These are phyloP conservation scores for Falco peregrinus DNA, from an alignment of 2,797 vertebrate species.

Conservation along the genomic window DNA sequence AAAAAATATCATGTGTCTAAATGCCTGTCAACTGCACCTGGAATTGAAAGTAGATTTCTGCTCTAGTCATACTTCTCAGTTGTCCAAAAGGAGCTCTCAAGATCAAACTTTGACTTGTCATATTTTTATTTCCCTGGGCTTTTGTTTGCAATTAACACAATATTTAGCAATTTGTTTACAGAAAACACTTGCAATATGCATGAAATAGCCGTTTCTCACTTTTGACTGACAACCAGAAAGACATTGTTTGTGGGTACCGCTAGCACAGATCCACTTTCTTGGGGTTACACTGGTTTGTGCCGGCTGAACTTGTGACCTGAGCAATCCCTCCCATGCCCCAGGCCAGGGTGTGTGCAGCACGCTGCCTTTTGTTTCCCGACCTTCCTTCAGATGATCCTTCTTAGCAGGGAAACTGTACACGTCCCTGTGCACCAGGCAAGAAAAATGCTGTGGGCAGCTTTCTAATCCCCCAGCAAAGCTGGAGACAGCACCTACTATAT, in stretches of 20 bases:
- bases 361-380: background rate
- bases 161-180: background rate
- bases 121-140: background rate
- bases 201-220: background rate
- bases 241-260: rapidly evolving
- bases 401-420: background rate
- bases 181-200: background rate
- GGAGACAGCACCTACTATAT: background rate
- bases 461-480: background rate
- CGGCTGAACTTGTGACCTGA: background rate
- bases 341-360: background rate
- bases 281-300: background rate
- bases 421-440: background rate
- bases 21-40: slow-evolving; percentile 1
- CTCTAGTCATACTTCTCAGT: background rate
- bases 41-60: slow-evolving; percentile 1
- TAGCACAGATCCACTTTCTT: background rate
- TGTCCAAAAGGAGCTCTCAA: background rate
- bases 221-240: background rate
- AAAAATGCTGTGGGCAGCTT: background rate
- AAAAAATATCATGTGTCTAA: background rate
- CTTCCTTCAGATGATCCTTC: slow-evolving; percentile 1
- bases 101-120: background rate
- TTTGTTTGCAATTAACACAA: background rate
- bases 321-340: background rate